Conservation (phyloP, 2,888 invertebrate species). For the Acronicta leporina region DNA sequence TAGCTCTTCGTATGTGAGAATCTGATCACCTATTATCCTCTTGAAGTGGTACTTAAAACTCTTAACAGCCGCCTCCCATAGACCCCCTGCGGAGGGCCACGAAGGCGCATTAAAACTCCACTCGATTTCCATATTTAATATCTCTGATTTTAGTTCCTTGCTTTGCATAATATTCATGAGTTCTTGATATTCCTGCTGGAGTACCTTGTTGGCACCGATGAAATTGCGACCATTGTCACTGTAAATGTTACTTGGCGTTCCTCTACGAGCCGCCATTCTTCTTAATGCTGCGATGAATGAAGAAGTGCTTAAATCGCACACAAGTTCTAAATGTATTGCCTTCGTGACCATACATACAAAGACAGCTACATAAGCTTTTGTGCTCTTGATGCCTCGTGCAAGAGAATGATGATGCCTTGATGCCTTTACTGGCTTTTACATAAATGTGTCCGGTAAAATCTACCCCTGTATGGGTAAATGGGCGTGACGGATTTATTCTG, state of each 20-base stretch:
- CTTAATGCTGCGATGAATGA: slow-evolving; percentile 53
- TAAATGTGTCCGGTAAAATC: slow-evolving; percentile 27
- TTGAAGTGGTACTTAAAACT: no score
- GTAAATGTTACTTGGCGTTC: slow-evolving; percentile 49
- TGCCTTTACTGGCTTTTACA: slow-evolving; percentile 37
- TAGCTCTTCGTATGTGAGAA: no score
- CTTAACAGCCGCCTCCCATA: no score
- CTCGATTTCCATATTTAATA: no score
- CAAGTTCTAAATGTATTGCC: slow-evolving; percentile 56
- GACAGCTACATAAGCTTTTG: slow-evolving; percentile 50
- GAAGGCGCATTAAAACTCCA: no score
- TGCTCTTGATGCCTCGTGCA: slow-evolving; percentile 30
- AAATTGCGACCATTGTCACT: slow-evolving; percentile 56
- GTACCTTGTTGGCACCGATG: slow-evolving; percentile 37
- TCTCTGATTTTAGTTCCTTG: no score
- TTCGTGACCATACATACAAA: slow-evolving; percentile 50
- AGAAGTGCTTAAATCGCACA: slow-evolving; percentile 51
- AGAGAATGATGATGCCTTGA: no score
- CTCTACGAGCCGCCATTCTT: slow-evolving; percentile 51
- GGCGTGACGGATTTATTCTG: slow-evolving; percentile 14
- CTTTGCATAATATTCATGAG: no score
- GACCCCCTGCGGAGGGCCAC: no score
- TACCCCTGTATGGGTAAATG: slow-evolving; percentile 23
- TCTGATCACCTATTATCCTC: no score
- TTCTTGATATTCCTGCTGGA: not conserved